phyloP scores from a whole-genome alignment of 2,113 vertebrate species.

The Vicugna pacos region DNA sequence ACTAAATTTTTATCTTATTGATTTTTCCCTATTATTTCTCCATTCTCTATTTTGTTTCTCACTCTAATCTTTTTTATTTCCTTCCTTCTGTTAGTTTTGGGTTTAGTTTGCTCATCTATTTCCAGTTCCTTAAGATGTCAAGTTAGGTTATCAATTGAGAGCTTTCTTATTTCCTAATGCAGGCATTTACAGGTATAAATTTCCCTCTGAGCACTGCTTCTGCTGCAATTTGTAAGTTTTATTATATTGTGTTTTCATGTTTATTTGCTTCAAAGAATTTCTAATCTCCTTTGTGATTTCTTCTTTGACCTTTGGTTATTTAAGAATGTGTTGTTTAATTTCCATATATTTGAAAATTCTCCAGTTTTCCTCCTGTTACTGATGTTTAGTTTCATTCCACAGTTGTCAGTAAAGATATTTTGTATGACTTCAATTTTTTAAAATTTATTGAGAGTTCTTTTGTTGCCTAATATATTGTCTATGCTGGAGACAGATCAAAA shows the following conservation, averaged over 20 bases:
- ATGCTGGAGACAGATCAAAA: background rate
- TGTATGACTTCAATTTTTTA: background rate
- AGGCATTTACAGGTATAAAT: background rate
- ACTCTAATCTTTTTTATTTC: background rate
- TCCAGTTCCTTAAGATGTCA: background rate
- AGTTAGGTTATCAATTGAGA: background rate
- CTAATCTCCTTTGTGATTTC: conserved; percentile 30
- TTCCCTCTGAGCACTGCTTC: background rate
- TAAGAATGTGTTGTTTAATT: background rate
- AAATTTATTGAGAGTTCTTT: background rate
- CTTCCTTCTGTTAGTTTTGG: background rate
- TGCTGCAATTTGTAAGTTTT: background rate
- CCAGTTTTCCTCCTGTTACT: background rate
- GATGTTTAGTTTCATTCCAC: background rate
- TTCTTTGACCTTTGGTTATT: background rate
- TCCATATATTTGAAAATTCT: background rate
- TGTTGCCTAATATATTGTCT: background rate
- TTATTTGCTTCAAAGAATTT: background rate
- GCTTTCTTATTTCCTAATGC: background rate
- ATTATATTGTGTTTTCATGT: background rate
- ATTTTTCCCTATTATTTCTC: background rate
- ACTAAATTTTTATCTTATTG: background rate
- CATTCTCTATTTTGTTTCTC: background rate
- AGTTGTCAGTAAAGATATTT: background rate
- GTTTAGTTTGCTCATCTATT: background rate